These are phyloP conservation scores for Microcebus tavaratra DNA, from an alignment of 2,113 vertebrate genomes.

Conservation along the genomic window DNA sequence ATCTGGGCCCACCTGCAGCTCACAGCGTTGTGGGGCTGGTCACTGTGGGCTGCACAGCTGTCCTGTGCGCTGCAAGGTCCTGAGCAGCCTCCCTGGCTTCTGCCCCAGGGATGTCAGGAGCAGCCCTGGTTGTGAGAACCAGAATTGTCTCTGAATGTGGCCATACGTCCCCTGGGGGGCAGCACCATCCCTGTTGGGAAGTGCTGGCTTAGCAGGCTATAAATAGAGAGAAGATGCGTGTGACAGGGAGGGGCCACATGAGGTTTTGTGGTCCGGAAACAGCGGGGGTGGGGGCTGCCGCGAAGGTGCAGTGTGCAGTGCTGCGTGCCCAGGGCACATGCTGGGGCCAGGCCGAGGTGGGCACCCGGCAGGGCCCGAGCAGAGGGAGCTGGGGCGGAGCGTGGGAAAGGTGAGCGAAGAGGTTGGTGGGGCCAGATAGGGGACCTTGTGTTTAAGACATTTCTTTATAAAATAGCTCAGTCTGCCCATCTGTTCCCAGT, in stretches of 20 bases:
- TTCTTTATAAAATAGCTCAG: rapidly evolving
- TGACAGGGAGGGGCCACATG: not conserved
- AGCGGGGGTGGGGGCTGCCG: too few species aligned
- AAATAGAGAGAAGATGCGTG: not conserved
- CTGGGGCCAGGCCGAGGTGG: too few species aligned
- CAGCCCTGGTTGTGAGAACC: not conserved
- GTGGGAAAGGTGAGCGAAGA: not conserved
- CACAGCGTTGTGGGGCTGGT: not conserved
- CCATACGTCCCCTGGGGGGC: not conserved
- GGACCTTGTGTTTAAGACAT: too few species aligned
- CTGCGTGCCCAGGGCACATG: not conserved
- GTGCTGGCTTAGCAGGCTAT: not conserved
- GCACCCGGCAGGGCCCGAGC: not conserved
- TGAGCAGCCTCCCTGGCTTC: not conserved
- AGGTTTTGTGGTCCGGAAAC: not conserved
- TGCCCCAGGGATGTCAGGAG: not conserved
- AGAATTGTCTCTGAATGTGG: not conserved
- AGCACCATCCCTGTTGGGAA: not conserved
- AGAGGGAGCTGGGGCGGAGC: too few species aligned
- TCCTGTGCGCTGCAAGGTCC: not conserved
- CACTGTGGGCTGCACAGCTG: not conserved
- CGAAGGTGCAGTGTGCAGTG: not conserved
- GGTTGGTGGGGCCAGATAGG: not conserved
- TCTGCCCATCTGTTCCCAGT: not conserved
- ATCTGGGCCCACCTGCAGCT: too few species aligned